Conservation (phyloP, 2,113 vertebrate genomes). For the Microtus richardsoni region DNA sequence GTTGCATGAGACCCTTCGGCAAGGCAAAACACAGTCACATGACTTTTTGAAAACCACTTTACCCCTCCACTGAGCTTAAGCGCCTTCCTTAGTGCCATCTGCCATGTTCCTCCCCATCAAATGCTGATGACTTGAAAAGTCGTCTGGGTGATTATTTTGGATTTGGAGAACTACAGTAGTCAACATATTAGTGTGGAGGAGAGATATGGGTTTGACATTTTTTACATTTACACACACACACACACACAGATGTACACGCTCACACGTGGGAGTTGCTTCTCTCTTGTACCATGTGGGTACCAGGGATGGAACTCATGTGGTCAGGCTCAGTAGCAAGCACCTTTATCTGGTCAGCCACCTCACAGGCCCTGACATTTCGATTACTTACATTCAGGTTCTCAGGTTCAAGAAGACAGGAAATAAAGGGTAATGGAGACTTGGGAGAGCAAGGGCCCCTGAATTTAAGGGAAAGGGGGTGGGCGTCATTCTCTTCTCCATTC, state of each 20-base stretch:
- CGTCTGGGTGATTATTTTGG: neutral
- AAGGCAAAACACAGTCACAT: neutral
- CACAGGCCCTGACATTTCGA: neutral
- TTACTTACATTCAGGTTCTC: neutral
- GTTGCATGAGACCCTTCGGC: neutral
- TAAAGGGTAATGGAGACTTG: neutral
- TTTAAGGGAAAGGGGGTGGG: neutral
- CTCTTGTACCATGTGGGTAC: neutral
- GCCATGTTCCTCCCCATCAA: neutral
- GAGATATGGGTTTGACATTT: neutral
- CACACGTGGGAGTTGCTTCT: neutral
- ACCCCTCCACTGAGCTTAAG: neutral
- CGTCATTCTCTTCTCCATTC: neutral
- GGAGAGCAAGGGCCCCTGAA: neutral
- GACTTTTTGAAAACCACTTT: neutral
- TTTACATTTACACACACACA: neutral
- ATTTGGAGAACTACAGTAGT: constrained; percentile 18
- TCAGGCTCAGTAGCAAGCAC: neutral
- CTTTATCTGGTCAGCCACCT: neutral
- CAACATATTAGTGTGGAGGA: neutral
- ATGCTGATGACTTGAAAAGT: neutral
- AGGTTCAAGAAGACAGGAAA: neutral
- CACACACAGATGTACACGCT: no score
- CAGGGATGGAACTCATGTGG: neutral
- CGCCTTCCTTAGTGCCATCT: neutral